Percentiles rank a stretch among this genome's conserved stretches.
These are phyloP conservation scores for Myrmecobius fasciatus DNA, from an alignment of 2,113 vertebrate genomes.

Conservation along the genomic window DNA sequence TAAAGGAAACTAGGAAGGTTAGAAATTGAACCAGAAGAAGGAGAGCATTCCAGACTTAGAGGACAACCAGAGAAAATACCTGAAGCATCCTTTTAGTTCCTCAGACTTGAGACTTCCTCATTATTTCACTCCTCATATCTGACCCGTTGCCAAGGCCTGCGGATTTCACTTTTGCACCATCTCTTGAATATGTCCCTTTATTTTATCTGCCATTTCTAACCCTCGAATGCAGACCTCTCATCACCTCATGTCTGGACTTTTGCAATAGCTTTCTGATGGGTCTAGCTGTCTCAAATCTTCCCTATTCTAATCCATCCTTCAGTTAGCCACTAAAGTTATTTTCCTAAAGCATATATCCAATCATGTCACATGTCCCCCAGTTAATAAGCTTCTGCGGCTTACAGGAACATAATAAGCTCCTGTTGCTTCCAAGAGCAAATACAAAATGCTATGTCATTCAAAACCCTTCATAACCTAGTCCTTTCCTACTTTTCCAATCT, in stretches of 20 bases:
- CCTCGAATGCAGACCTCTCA: background rate
- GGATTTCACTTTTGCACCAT: background rate
- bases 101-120: background rate
- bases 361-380: background rate
- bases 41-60: no score
- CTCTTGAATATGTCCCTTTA: background rate
- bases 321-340: background rate
- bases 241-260: background rate
- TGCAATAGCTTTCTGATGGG: background rate
- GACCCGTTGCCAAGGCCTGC: background rate
- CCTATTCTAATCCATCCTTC: background rate
- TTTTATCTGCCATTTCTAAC: background rate
- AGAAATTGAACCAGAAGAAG: no score
- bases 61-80: no score
- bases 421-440: background rate
- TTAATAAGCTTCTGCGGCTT: background rate
- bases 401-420: no score
- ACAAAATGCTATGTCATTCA: background rate
- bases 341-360: background rate
- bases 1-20: no score
- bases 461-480: background rate
- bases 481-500: background rate
- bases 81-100: background rate
- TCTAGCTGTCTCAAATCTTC: background rate
- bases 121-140: background rate